Percentiles rank a stretch among this genome's conserved stretches.
Conservation (phyloP, 1,140 invertebrate species). For the Elysia chlorotica region DNA sequence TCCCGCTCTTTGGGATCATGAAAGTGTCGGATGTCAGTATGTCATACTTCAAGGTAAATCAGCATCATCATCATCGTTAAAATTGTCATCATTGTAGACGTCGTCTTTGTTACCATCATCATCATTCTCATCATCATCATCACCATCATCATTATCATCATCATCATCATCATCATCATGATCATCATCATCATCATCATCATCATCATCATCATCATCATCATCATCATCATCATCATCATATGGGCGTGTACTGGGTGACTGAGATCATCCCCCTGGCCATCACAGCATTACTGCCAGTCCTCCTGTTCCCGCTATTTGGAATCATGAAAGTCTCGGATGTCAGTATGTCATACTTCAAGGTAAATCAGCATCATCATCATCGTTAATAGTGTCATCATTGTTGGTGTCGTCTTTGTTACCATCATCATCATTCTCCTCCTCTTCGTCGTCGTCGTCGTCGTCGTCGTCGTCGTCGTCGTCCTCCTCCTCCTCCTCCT, state of each 20-base stretch:
- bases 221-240: slow-evolving; percentile 27
- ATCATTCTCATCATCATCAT: neutral
- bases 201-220: slow-evolving; percentile 29
- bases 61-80: neutral
- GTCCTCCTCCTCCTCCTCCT: slow-evolving; percentile 23
- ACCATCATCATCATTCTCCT: neutral
- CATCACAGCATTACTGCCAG: slow-evolving; percentile 64
- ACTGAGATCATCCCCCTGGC: slow-evolving; percentile 64
- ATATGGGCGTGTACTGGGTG: slow-evolving; percentile 56
- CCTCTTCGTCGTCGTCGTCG: neutral
- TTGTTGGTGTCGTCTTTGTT: neutral
- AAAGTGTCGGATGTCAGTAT: slow-evolving; percentile 47
- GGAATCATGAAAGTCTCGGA: slow-evolving; percentile 55
- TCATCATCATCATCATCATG: slow-evolving; percentile 23
- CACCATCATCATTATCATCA: slow-evolving; percentile 14
- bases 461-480: slow-evolving; percentile 14
- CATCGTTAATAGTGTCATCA: neutral
- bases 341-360: slow-evolving; percentile 55
- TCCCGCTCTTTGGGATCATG: slow-evolving; percentile 61
- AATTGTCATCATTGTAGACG: neutral
- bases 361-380: slow-evolving; percentile 34
- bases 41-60: slow-evolving; percentile 56
- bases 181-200: slow-evolving; percentile 26
- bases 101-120: neutral
- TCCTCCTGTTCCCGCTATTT: slow-evolving; percentile 62